Base-by-base conservation (phyloP, 2,888 invertebrate species). In the Protophormia terraenovae region DNA sequence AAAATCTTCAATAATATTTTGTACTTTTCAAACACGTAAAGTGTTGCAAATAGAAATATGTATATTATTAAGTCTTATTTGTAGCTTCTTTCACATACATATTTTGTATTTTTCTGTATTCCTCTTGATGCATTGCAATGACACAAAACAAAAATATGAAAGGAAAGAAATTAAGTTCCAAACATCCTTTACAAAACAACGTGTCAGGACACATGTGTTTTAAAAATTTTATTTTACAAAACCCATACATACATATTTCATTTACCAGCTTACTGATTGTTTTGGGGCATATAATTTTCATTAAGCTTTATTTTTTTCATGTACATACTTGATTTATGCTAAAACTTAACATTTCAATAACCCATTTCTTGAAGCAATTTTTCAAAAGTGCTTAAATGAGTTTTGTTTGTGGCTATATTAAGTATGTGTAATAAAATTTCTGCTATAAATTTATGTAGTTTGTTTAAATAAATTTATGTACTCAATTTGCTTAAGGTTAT, bases 291-390 rank as follows among this genome's bases (percentile, higher is more conserved):
- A 38, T 38, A 12, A 60, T 38, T 58, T 35, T 19, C 32, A 60
- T 60, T 60, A 35, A 19, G 32, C 29, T 8, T 12, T 22, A n/a
- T 41, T n/a, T 41, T 41, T n/a, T 5, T n/a, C 27, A 16, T 35
- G 22, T 14, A 1, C 19, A 4, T 12, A 35, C 45, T 55, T 72
- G 50, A 79, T 64, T 79, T 71, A 53, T 55, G 27, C n/a, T 32
- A 6, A 12, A 53, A 24, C n/a, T 38, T 45, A 58, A 41, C 22
- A 41, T 60, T 41, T 64, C 35, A 41, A 55, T 55, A 72, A 72
- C 71, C 71, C 50, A 79, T 72, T 79, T 79, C 79, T 66, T 79
- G 41, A 5, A 55, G 79, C 79, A 29, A 0, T 32, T 67, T 72
- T 50, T n/a, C n/a, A n/a, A n/a, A n/a, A n/a, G n/a, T n/a, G n/a